These are phyloP conservation scores for Muntiacus muntjak DNA, from an alignment of 2,113 vertebrate genomes.

Conservation along the genomic window DNA sequence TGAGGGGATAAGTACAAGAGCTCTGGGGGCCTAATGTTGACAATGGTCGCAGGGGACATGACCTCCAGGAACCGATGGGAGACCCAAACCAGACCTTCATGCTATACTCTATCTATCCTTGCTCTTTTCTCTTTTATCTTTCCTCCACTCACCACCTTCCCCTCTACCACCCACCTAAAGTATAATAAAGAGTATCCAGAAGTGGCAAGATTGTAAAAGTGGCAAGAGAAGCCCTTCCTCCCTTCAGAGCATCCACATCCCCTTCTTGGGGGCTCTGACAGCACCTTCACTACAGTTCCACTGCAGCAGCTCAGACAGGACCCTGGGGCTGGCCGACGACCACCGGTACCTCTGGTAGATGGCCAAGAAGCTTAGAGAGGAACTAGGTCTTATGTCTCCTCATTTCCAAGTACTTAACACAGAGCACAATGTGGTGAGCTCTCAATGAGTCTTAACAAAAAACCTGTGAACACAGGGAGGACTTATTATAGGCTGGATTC, in stretches of 20 bases:
- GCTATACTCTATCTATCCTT: not conserved
- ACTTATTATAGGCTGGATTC: not conserved
- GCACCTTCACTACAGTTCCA: not conserved
- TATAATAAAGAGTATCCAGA: not conserved
- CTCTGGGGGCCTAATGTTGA: not conserved
- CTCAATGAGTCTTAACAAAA: not conserved
- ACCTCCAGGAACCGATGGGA: not conserved
- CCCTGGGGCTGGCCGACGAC: not conserved
- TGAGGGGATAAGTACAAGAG: not conserved
- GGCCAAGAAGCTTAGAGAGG: not conserved
- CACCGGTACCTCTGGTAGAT: not conserved
- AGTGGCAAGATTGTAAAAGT: not conserved
- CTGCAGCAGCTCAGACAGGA: not conserved
- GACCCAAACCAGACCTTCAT: not conserved
- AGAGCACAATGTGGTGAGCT: not conserved
- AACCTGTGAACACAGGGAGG: not conserved
- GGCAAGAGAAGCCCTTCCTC: not conserved
- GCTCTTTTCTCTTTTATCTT: not conserved
- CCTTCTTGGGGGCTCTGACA: not conserved
- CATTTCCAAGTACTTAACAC: not conserved
- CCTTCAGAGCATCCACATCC: not conserved
- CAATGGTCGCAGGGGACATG: accelerated
- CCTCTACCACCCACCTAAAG: not conserved
- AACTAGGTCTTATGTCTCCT: not conserved
- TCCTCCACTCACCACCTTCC: not conserved